Conservation (phyloP, 2,113 vertebrate species). For the Urocynchramus pylzowi region DNA sequence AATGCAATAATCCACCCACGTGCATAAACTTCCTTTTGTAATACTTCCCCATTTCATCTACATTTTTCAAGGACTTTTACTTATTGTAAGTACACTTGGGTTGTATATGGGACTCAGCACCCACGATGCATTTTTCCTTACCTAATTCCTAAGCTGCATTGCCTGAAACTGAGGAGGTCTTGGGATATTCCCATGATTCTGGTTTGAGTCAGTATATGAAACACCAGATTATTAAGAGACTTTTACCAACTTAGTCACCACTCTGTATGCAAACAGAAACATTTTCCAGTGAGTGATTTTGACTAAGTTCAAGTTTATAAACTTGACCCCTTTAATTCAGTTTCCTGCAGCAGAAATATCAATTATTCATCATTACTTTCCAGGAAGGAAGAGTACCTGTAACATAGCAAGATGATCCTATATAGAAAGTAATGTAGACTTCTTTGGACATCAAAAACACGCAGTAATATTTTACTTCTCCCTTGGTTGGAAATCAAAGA, state of each 20-base stretch:
- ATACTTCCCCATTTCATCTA: neutral
- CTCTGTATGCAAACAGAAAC: neutral
- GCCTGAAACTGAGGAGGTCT: neutral
- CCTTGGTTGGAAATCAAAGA: constrained; percentile 6
- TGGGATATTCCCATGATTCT: neutral
- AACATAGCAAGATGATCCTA: neutral
- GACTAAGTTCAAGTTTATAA: neutral
- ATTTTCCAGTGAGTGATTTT: neutral
- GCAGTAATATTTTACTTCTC: constrained; percentile 30
- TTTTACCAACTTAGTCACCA: neutral
- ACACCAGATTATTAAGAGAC: neutral
- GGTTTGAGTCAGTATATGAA: neutral
- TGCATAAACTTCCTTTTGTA: neutral
- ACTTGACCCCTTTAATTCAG: neutral
- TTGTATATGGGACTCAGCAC: neutral
- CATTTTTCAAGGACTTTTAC: neutral
- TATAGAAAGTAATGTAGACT: neutral
- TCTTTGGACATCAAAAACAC: neutral
- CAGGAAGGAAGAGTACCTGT: neutral
- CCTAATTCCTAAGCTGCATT: neutral
- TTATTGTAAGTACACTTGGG: neutral
- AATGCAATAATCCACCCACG: neutral
- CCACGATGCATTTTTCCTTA: neutral
- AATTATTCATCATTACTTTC: neutral
- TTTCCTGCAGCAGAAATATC: neutral